These are phyloP conservation scores for Stichopus horrens DNA, from an alignment of 53 echinoderm and acorn worm species.

Conservation along the genomic window DNA sequence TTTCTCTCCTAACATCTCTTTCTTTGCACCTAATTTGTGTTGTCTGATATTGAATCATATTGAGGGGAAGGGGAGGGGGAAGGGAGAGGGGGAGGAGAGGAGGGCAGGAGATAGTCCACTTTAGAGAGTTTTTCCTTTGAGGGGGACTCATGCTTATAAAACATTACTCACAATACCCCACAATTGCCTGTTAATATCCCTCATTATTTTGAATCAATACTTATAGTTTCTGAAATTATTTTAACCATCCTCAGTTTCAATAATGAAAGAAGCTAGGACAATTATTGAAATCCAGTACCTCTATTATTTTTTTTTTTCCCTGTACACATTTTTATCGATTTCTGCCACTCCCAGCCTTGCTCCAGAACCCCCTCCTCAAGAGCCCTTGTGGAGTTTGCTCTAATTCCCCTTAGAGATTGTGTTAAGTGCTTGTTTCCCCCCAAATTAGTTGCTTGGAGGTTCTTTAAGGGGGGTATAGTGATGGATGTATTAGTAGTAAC, in stretches of 20 bases:
- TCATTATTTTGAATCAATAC: background rate
- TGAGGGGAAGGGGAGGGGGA: background rate
- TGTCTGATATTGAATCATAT: background rate
- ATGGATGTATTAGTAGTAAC: too few species aligned
- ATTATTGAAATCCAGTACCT: too few species aligned
- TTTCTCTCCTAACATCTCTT: constrained; percentile 4
- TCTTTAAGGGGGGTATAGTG: too few species aligned
- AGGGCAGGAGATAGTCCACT: background rate
- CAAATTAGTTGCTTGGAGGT: too few species aligned
- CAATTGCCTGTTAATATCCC: background rate
- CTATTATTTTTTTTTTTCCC: too few species aligned
- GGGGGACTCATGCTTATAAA: too few species aligned
- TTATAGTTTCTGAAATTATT: background rate
- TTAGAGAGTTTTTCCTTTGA: too few species aligned
- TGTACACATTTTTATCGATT: background rate
- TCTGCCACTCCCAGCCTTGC: background rate
- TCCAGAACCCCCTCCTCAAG: background rate
- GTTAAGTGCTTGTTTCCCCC: too few species aligned
- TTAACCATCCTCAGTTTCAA: too few species aligned
- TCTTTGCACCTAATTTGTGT: background rate
- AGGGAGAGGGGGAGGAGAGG: background rate
- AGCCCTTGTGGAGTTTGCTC: too few species aligned
- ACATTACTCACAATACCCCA: background rate
- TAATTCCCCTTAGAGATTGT: too few species aligned
- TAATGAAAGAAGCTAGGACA: too few species aligned